phyloP scores from a whole-genome alignment of 2,113 vertebrate genomes.

The Neomonachus schauinslandi region DNA sequence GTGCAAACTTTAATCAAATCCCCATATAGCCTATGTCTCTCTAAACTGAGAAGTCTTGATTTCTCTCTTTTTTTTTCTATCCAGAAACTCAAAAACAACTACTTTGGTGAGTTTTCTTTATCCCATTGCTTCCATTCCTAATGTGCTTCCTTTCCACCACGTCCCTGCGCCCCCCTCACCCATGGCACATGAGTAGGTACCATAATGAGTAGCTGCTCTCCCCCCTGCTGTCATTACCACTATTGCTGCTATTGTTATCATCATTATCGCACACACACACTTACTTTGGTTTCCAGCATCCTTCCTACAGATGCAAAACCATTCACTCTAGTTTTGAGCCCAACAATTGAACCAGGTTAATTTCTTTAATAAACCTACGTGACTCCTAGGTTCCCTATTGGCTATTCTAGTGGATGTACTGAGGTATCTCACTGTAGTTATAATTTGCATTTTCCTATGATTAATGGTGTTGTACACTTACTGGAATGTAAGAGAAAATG shows the following conservation, averaged over 20 bases:
- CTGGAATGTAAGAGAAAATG: conserved; percentile 39
- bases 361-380: not conserved
- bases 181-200: not conserved
- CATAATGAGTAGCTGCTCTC: not conserved
- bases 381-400: not conserved
- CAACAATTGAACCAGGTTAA: not conserved
- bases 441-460: conserved; percentile 1
- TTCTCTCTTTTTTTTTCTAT: not conserved
- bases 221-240: not conserved
- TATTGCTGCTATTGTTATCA: not conserved
- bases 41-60: not conserved
- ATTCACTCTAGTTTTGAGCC: not conserved
- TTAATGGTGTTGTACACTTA: not conserved
- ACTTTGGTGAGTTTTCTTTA: not conserved
- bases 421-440: not conserved
- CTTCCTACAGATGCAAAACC: not conserved
- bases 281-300: not conserved
- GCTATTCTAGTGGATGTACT: not conserved
- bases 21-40: not conserved
- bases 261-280: not conserved
- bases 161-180: too few species aligned
- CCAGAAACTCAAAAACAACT: not conserved
- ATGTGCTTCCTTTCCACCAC: not conserved
- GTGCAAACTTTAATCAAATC: not conserved
- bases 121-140: not conserved